Evolutionary conservation across 2,797 vertebrate genomes (phyloP).

Genomic region (Chaenodraco wilsoni): DNA sequence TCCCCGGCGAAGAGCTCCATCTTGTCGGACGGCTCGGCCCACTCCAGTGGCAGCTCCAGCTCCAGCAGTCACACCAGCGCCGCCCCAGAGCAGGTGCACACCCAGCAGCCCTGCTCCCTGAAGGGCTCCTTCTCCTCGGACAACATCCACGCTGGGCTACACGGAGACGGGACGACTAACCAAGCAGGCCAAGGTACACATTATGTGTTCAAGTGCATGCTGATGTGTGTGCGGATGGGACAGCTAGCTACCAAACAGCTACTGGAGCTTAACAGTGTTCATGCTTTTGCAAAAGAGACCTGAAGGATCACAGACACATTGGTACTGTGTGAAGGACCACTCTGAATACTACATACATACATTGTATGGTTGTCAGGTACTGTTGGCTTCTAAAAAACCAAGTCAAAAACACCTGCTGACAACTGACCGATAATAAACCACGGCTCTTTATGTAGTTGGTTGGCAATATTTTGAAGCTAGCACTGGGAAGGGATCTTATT

Average conservation of each 20-base stretch:
- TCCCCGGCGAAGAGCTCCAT: slow-evolving; percentile 87
- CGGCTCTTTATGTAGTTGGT: neutral
- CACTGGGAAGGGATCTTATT: neutral
- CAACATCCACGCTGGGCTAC: slow-evolving; percentile 91
- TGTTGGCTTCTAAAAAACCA: neutral
- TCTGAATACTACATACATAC: slow-evolving; percentile 6
- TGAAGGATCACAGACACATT: slow-evolving; percentile 9
- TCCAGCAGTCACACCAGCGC: slow-evolving; percentile 72
- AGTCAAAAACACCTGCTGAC: neutral
- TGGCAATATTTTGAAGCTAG: neutral
- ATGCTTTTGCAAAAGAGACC: slow-evolving; percentile 16
- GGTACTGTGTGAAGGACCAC: neutral
- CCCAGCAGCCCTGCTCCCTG: slow-evolving; percentile 96
- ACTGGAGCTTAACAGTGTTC: neutral
- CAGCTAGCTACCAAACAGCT: slow-evolving; percentile 11
- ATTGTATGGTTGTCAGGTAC: neutral
- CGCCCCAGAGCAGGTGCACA: slow-evolving; percentile 89
- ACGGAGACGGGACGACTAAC: slow-evolving; percentile 83
- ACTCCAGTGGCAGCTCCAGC: slow-evolving; percentile 78
- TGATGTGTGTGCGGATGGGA: neutral
- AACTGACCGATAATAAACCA: slow-evolving; percentile 1
- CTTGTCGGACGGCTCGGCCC: slow-evolving; percentile 76
- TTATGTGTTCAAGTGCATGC: slow-evolving; percentile 13
- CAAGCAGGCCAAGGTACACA: slow-evolving; percentile 90
- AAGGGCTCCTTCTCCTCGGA: slow-evolving; percentile 97